Base-by-base conservation (phyloP, 2,113 vertebrate genomes). In the Hypocryptadius cinnamomeus region DNA sequence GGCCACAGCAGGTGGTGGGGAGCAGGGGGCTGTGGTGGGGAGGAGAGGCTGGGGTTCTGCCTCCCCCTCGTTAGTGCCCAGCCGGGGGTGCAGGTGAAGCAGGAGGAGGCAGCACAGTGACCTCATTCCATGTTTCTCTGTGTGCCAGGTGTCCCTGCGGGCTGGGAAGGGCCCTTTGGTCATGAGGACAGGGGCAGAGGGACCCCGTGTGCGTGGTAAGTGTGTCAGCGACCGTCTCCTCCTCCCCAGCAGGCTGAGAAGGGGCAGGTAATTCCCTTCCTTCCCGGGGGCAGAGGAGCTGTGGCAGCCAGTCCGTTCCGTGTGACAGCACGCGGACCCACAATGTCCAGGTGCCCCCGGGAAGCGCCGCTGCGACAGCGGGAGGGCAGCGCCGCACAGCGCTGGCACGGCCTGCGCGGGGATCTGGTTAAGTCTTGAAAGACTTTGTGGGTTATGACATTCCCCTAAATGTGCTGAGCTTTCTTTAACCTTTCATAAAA, bases 401-500 rank as follows among this genome's bases (percentile, higher is more conserved):
- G 6, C 98, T 98, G 98, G 98, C 97, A 95, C 96, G 96, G 97
- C 83, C 76, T 87, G 96, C 84, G 66, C 76, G 20, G 90, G 77
- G 97, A 97, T 96, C 89, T 63, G 37, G 76, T 85, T 61, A 96
- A 97, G 98, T 98, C 98, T 98, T 98, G 97, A 98, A 98, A 98
- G 98, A 98, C 98, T 98, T 98, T 98, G 94, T 90, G 97, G 98
- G 98, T 98, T 98, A 98, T 98, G 98, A 98, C 98, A 98, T 98
- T 98, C 98, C 97, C 97, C 98, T 98, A 98, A 99, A 99, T 99
- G 98, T 99, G 99, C 99, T 99, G 99, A 99, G 99, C 99, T 99
- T 99, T 99, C 98, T 98, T 98, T 99, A 99, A 99, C 98, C 99
- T 99, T 99, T 99, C 99, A 99, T 99, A 99, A 99, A 99, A 99